Evolutionary conservation across 2,113 vertebrate genomes (phyloP).

Genomic region (Melanocharis versteri): DNA sequence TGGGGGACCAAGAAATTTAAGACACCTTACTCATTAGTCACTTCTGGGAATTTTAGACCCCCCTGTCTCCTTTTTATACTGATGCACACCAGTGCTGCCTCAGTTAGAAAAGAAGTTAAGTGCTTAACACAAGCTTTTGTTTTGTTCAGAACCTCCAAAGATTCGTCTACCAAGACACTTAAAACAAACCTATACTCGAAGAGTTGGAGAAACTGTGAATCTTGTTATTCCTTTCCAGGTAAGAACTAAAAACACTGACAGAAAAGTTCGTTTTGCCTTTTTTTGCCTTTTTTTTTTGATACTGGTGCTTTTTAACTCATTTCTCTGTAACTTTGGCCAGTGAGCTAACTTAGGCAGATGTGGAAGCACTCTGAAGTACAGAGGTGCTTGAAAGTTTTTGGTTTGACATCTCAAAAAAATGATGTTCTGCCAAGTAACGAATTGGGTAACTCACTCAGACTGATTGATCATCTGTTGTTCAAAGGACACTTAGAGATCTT

Average conservation of each 20-base stretch:
- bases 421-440: not conserved
- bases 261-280: not conserved
- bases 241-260: not conserved
- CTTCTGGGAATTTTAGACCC: not conserved
- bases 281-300: too few species aligned
- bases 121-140: not conserved
- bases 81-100: not conserved
- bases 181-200: constrained; percentile 92
- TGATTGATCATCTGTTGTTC: not conserved
- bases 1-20: not conserved
- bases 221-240: constrained; percentile 96
- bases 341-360: not conserved
- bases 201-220: constrained; percentile 94
- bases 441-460: not conserved
- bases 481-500: not conserved
- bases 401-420: not conserved
- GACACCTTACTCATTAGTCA: not conserved
- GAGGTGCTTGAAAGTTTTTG: not conserved
- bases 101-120: not conserved
- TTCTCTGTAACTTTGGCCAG: not conserved
- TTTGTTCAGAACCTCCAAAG: constrained; percentile 86
- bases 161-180: constrained; percentile 93
- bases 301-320: not conserved
- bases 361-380: not conserved
- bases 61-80: not conserved